phyloP scores from a whole-genome alignment of 1,140 invertebrate species.

The Diorhabda elongata region DNA sequence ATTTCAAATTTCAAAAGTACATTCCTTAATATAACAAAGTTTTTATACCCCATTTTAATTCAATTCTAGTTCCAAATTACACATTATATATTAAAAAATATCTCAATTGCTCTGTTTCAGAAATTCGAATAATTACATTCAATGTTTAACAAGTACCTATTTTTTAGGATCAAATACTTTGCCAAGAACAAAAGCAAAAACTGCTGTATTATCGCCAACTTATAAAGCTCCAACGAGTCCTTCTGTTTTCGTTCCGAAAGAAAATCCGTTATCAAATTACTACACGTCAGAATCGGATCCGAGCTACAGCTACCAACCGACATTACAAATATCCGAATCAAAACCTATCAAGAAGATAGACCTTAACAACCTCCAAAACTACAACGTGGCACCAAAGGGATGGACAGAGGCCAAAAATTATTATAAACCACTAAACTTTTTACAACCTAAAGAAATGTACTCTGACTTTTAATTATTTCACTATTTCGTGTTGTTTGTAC shows the following conservation, averaged over 20 bases:
- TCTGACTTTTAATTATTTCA: constrained; percentile 58
- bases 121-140: no score
- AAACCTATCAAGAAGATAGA: constrained; percentile 30
- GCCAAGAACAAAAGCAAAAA: constrained; percentile 51
- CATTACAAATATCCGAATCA: constrained; percentile 19
- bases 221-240: constrained; percentile 42
- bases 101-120: no score
- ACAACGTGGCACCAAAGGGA: constrained; percentile 76
- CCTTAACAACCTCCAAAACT: constrained; percentile 53
- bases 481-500: constrained; percentile 10
- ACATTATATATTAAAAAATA: no score
- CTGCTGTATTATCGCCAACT: constrained; percentile 49
- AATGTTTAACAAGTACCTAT: no score
- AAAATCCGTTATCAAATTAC: constrained; percentile 49
- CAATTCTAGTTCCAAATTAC: no score
- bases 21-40: no score
- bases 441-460: constrained; percentile 52
- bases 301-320: constrained; percentile 13
- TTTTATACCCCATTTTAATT: no score
- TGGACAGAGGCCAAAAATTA: constrained; percentile 64
- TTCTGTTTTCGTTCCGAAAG: constrained; percentile 48
- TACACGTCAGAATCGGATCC: constrained; percentile 40
- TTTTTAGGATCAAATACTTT: constrained; percentile 53
- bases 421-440: constrained; percentile 67
- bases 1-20: no score